Percentiles rank a stretch among this genome's conserved stretches.
These are phyloP conservation scores for Chaetura pelagica DNA, from an alignment of 2,113 vertebrate genomes.

Conservation along the genomic window DNA sequence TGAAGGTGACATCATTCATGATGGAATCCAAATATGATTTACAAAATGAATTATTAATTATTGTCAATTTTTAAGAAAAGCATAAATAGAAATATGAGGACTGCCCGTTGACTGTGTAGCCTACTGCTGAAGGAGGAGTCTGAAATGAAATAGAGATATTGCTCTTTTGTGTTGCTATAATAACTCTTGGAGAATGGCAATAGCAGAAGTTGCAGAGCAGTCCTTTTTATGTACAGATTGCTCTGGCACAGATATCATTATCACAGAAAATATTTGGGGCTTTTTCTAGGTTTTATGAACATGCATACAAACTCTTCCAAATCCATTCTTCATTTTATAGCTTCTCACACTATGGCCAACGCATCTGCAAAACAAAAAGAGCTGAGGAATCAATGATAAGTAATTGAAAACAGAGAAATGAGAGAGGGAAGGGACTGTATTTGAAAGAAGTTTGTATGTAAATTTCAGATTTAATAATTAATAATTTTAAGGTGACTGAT, in stretches of 20 bases:
- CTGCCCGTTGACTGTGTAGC: background rate
- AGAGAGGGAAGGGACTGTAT: background rate
- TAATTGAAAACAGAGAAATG: background rate
- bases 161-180: background rate
- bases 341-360: background rate
- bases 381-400: background rate
- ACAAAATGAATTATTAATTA: conserved; percentile 56
- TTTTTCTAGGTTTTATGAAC: background rate
- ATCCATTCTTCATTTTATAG: fast-evolving
- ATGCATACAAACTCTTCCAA: background rate
- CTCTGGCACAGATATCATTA: background rate
- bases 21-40: conserved; percentile 34
- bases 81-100: background rate
- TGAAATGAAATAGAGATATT: background rate
- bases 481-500: background rate
- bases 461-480: background rate
- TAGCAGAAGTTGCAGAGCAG: background rate
- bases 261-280: background rate
- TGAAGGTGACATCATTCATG: conserved; percentile 39
- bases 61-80: background rate
- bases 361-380: background rate
- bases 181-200: background rate
- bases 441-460: background rate
- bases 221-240: background rate
- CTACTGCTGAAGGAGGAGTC: background rate